A percentile compares a stretch with the other conserved stretches of the same genome.
These are phyloP conservation scores for Heterodera schachtii DNA, from an alignment of 1,140 invertebrate genomes.

Conservation along the genomic window DNA sequence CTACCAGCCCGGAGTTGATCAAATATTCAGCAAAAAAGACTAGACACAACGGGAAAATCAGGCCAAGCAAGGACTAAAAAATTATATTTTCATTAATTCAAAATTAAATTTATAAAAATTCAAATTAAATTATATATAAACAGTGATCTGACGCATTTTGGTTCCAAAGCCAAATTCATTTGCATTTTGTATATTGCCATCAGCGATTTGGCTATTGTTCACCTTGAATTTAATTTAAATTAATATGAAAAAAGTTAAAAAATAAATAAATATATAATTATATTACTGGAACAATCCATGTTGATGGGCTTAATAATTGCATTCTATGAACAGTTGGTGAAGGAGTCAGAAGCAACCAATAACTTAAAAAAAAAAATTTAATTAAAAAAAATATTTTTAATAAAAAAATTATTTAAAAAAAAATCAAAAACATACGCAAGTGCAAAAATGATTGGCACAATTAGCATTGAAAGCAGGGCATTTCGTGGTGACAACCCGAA, in stretches of 20 bases:
- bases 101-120: slow-evolving; percentile 9
- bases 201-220: not conserved
- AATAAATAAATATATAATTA: no score
- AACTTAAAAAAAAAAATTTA: slow-evolving; percentile 36
- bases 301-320: slow-evolving; percentile 26
- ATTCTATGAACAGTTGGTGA: slow-evolving; percentile 35
- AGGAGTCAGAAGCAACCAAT: slow-evolving; percentile 43
- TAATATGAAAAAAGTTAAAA: no score
- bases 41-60: slow-evolving; percentile 78
- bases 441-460: slow-evolving; percentile 45
- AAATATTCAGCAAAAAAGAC: slow-evolving; percentile 88
- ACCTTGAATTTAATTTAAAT: not conserved
- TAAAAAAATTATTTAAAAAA: not conserved
- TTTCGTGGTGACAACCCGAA: slow-evolving; percentile 32
- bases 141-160: slow-evolving; percentile 23
- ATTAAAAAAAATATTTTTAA: not conserved
- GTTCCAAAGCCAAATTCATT: slow-evolving; percentile 6
- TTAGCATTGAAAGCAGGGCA: slow-evolving; percentile 48
- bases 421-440: slow-evolving; percentile 41
- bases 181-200: slow-evolving; percentile 16
- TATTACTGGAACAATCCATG: slow-evolving; percentile 46
- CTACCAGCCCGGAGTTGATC: slow-evolving; percentile 84
- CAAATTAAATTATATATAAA: slow-evolving; percentile 13
- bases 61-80: slow-evolving; percentile 71
- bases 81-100: not conserved